Conservation (phyloP, 2,888 invertebrate genomes). For the Eristalinus aeneus region DNA sequence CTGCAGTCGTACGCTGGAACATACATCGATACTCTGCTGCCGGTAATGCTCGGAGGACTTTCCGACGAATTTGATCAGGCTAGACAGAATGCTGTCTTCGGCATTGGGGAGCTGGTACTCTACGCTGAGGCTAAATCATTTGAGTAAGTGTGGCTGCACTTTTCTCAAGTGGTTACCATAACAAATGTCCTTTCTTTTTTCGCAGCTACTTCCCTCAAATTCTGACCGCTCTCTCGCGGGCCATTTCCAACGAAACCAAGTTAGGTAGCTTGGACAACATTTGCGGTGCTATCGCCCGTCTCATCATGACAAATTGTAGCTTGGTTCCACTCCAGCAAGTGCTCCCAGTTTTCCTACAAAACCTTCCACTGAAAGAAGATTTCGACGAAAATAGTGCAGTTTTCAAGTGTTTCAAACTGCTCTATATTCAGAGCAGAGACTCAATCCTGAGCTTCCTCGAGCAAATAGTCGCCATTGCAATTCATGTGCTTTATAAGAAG, state of each 20-base stretch:
- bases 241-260: slow-evolving; percentile 85
- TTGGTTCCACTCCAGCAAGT: slow-evolving; percentile 88
- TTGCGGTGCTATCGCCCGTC: slow-evolving; percentile 88
- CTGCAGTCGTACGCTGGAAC: slow-evolving; percentile 82
- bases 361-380: slow-evolving; percentile 88
- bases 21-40: slow-evolving; percentile 84
- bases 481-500: slow-evolving; percentile 83
- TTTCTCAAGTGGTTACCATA: not conserved
- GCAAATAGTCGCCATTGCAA: slow-evolving; percentile 82
- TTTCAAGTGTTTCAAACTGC: slow-evolving; percentile 84
- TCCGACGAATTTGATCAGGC: slow-evolving; percentile 86
- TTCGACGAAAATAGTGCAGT: slow-evolving; percentile 87
- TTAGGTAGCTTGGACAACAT: slow-evolving; percentile 88
- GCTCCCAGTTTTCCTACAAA: slow-evolving; percentile 86
- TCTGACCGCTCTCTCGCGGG: slow-evolving; percentile 85
- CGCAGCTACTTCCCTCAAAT: slow-evolving; percentile 85
- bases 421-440: slow-evolving; percentile 84
- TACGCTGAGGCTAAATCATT: slow-evolving; percentile 85
- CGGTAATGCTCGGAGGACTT: slow-evolving; percentile 84
- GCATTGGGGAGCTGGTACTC: slow-evolving; percentile 87
- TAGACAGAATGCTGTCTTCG: slow-evolving; percentile 89
- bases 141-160: slow-evolving; percentile 81
- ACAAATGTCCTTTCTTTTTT: slow-evolving; percentile 10
- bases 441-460: slow-evolving; percentile 82
- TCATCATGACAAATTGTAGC: slow-evolving; percentile 85